Evolutionary conservation across 2,113 vertebrate genomes (phyloP).

Genomic region (Alectura lathami): DNA sequence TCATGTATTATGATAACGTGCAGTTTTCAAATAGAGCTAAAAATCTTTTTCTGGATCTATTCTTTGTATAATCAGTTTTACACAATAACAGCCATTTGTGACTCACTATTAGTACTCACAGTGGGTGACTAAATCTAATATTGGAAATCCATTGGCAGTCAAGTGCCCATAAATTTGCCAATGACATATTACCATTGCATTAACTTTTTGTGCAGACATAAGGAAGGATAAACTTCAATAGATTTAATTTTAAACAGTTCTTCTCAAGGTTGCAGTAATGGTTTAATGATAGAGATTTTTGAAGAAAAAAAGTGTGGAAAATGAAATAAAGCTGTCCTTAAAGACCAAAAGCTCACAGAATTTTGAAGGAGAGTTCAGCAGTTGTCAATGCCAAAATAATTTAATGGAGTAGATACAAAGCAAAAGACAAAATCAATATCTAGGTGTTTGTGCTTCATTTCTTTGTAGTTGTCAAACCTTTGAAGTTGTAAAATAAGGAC

Average conservation of each 20-base stretch:
- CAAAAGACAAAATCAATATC: slow-evolving; percentile 40
- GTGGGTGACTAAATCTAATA: background rate
- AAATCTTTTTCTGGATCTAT: background rate
- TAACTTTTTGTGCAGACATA: background rate
- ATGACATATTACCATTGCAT: background rate
- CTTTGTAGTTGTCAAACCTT: slow-evolving; percentile 20
- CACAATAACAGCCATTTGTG: background rate
- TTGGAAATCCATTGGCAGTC: background rate
- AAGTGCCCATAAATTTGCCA: background rate
- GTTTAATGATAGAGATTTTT: background rate
- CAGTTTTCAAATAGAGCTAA: background rate
- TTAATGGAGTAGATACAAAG: slow-evolving; percentile 48
- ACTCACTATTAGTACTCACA: background rate
- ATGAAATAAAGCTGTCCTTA: slow-evolving; percentile 38
- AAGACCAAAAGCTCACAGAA: slow-evolving; percentile 14
- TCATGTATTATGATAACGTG: background rate
- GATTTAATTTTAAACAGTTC: background rate
- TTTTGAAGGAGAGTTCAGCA: slow-evolving; percentile 37
- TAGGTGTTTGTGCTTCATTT: slow-evolving; percentile 19
- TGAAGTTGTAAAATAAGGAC: slow-evolving; percentile 56
- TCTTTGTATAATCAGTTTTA: background rate
- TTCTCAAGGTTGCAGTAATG: background rate
- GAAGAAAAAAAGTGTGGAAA: background rate
- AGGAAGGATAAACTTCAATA: background rate
- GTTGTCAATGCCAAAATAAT: slow-evolving; percentile 36